These are phyloP conservation scores for Xenops minutus DNA, from an alignment of 2,797 vertebrate genomes.

Conservation along the genomic window DNA sequence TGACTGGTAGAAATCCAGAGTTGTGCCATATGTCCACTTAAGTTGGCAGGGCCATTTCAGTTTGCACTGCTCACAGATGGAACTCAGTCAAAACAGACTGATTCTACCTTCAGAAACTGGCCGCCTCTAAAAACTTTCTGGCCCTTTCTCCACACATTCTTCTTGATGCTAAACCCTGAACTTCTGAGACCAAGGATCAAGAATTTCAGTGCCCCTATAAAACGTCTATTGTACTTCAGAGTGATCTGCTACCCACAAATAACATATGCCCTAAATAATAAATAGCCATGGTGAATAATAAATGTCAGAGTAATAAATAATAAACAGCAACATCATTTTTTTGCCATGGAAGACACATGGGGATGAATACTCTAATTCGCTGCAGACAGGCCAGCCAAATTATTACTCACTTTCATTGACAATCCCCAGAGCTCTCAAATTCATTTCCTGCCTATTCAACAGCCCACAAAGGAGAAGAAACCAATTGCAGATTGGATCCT, in stretches of 20 bases:
- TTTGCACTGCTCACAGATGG: background rate
- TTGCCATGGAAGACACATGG: background rate
- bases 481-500: background rate
- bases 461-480: slow-evolving; percentile 33
- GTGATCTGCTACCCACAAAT: background rate
- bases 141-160: background rate
- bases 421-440: slow-evolving; percentile 13
- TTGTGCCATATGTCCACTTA: background rate
- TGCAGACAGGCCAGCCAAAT: slow-evolving; percentile 13
- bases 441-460: slow-evolving; percentile 41
- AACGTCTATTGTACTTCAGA: background rate
- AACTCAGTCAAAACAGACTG: background rate
- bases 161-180: background rate
- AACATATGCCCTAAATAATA: slow-evolving; percentile 26
- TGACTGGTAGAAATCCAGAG: background rate
- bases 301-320: slow-evolving; percentile 44
- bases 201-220: background rate
- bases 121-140: background rate
- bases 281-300: slow-evolving; percentile 30
- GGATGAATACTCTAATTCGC: background rate
- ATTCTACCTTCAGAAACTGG: background rate
- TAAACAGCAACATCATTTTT: background rate
- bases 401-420: background rate
- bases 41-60: background rate
- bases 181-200: background rate